These are phyloP conservation scores for Apostichopus leukothele DNA, from an alignment of 53 echinoderm and acorn worm genomes.

Conservation along the genomic window DNA sequence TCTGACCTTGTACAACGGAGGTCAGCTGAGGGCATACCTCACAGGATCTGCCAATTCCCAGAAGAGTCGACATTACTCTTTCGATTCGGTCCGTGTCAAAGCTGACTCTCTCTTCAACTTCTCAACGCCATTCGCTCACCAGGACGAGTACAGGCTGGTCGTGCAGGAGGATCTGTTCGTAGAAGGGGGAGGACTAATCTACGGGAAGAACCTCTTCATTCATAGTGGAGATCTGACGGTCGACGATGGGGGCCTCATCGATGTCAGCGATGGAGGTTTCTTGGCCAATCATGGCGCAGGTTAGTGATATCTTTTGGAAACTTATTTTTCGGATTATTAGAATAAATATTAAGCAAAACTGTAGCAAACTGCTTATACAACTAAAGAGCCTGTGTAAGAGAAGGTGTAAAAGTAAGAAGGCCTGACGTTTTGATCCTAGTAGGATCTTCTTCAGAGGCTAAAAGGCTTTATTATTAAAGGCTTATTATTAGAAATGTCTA, in stretches of 20 bases:
- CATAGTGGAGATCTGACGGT: conserved; percentile 68
- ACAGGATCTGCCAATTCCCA: conserved; percentile 70
- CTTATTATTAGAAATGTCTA: too few relatives aligned
- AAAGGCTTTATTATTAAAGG: too few relatives aligned
- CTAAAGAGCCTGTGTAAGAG: too few relatives aligned
- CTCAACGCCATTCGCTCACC: conserved; percentile 74
- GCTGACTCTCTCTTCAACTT: conserved; percentile 68
- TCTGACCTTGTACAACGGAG: conserved; percentile 78
- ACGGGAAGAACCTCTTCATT: conserved; percentile 72
- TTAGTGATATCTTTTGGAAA: conserved; percentile 32
- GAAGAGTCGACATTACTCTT: conserved; percentile 59
- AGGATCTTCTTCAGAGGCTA: too few relatives aligned
- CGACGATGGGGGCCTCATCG: conserved; percentile 83
- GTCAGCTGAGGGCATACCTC: conserved; percentile 49
- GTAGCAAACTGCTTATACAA: too few relatives aligned
- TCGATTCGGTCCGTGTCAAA: conserved; percentile 73
- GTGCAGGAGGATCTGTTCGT: conserved; percentile 47
- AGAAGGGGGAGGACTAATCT: conserved; percentile 81
- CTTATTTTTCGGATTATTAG: too few relatives aligned
- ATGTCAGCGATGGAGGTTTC: conserved; percentile 79
- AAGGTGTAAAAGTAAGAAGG: too few relatives aligned
- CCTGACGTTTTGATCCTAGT: too few relatives aligned
- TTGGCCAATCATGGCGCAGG: conserved; percentile 74
- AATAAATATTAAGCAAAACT: too few relatives aligned
- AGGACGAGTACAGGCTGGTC: conserved; percentile 62